Conservation (phyloP, 2,797 vertebrate genomes). For the Darevskia mixta region DNA sequence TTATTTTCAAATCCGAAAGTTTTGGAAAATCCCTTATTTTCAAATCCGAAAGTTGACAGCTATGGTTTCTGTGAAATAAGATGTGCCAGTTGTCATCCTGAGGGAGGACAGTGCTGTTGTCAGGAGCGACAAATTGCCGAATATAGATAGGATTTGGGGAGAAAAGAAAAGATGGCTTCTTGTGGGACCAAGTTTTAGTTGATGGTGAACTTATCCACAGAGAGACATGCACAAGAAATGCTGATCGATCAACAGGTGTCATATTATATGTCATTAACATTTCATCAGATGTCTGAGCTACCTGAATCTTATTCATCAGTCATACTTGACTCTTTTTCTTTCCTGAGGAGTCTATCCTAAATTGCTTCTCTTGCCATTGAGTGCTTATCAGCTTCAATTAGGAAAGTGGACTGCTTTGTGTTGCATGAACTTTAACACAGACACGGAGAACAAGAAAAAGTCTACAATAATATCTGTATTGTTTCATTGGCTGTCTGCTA, state of each 20-base stretch:
- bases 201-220: not conserved
- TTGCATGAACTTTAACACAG: not conserved
- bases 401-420: not conserved
- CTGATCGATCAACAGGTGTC: slow-evolving; percentile 1
- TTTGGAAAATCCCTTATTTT: no score
- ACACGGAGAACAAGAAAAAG: not conserved
- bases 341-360: not conserved
- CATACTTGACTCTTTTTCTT: not conserved
- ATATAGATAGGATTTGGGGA: not conserved
- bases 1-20: no score
- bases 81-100: not conserved
- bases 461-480: not conserved
- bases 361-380: not conserved
- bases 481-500: not conserved
- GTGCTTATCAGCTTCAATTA: not conserved
- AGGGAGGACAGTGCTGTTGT: not conserved
- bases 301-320: slow-evolving; percentile 5
- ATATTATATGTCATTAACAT: slow-evolving; percentile 23
- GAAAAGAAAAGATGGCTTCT: not conserved
- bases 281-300: not conserved
- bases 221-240: not conserved
- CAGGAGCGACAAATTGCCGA: slow-evolving; percentile 11
- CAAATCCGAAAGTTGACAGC: no score
- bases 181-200: slow-evolving; percentile 9
- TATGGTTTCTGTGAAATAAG: slow-evolving; percentile 7